These are phyloP conservation scores for Palaemon carinicauda DNA, from an alignment of 1,140 invertebrate species.

Conservation along the genomic window DNA sequence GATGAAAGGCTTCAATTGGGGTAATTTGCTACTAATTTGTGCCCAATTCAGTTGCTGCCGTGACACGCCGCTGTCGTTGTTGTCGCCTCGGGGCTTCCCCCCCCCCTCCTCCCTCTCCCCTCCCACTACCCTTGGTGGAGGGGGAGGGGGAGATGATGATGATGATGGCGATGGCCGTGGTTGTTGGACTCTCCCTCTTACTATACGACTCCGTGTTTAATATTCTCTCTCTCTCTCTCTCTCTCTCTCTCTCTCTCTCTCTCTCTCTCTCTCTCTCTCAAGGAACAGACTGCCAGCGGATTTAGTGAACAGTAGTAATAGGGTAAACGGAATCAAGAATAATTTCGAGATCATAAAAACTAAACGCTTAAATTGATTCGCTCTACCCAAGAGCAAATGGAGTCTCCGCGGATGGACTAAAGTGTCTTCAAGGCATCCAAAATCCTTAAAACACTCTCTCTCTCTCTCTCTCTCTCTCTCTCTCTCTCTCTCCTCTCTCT, in stretches of 20 bases:
- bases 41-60: slow-evolving; percentile 36
- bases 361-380: too few relatives aligned
- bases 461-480: background rate
- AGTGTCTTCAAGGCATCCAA: too few relatives aligned
- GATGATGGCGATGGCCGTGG: background rate
- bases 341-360: too few relatives aligned
- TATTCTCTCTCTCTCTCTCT: background rate
- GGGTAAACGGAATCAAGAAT: too few relatives aligned
- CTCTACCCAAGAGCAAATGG: too few relatives aligned
- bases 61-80: slow-evolving; percentile 24
- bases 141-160: background rate
- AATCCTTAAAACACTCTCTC: too few relatives aligned
- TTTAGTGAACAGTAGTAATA: too few relatives aligned
- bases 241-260: background rate
- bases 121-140: background rate
- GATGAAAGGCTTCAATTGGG: slow-evolving; percentile 54
- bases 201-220: background rate
- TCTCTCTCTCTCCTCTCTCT: background rate
- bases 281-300: too few relatives aligned
- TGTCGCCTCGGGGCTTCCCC: background rate
- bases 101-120: background rate
- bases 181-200: too few relatives aligned
- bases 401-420: too few relatives aligned
- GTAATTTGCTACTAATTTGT: slow-evolving; percentile 53
- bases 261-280: too few relatives aligned